phyloP scores from a whole-genome alignment of 2,888 invertebrate genomes.

The Epinotia bilunana region DNA sequence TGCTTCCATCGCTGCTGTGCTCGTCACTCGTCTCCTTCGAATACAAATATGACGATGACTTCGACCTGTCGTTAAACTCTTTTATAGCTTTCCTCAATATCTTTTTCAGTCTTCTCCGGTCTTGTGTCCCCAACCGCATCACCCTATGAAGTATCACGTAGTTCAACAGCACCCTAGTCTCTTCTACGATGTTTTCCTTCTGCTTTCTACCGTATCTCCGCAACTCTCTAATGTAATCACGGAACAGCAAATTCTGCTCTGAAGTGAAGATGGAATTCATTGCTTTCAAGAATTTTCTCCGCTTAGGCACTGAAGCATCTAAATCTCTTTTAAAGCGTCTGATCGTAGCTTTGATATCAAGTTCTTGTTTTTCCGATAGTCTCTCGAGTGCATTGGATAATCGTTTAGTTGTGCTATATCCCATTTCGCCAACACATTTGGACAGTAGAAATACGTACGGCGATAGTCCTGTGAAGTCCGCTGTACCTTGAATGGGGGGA shows the following conservation, averaged over 20 bases:
- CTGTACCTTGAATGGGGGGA: neutral
- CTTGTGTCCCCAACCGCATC: neutral
- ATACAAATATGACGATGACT: neutral
- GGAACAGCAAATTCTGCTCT: neutral
- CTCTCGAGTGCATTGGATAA: neutral
- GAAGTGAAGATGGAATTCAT: neutral
- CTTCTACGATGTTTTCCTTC: neutral
- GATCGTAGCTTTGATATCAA: neutral
- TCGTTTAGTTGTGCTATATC: neutral
- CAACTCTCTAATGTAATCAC: constrained; percentile 1
- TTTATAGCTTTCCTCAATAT: constrained; percentile 4
- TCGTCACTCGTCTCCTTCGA: neutral
- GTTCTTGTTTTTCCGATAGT: neutral
- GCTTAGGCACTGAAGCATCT: neutral
- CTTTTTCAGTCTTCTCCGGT: neutral
- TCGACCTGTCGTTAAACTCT: neutral
- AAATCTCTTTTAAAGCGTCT: neutral
- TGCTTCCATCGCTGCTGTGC: neutral
- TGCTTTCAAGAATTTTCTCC: constrained; percentile 1
- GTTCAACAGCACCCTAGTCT: constrained; percentile 1
- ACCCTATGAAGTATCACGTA: constrained; percentile 6
- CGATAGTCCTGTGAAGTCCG: neutral
- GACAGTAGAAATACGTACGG: neutral
- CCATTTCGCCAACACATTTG: constrained; percentile 1
- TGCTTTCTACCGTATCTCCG: neutral